Evolutionary conservation across 2,888 invertebrate species (phyloP).

Genomic region (Exocentrus adspersus): DNA sequence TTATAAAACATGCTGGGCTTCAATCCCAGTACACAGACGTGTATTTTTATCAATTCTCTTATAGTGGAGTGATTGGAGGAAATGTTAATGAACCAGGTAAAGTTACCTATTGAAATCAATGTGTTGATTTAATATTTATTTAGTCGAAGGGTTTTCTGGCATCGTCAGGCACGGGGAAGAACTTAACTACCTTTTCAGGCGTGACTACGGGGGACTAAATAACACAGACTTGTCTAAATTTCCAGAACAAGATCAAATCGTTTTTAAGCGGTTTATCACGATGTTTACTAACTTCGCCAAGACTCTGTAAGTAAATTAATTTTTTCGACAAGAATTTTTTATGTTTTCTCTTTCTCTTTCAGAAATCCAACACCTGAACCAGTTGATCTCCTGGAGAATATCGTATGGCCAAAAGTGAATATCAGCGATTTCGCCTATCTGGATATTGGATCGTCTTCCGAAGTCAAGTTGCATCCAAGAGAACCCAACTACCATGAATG

Average conservation of each 20-base stretch:
- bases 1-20: constrained; percentile 33
- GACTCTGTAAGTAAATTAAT: constrained; percentile 41
- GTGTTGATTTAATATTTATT: no score
- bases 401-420: constrained; percentile 39
- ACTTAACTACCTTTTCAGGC: constrained; percentile 39
- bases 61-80: constrained; percentile 41
- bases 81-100: constrained; percentile 41
- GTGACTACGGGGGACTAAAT: constrained; percentile 38
- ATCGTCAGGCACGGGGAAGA: constrained; percentile 45
- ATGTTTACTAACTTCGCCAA: constrained; percentile 48
- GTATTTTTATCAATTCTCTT: constrained; percentile 47
- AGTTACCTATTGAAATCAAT: neutral
- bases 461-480: constrained; percentile 35
- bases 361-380: constrained; percentile 56
- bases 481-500: constrained; percentile 29
- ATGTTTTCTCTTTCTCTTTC: constrained; percentile 15
- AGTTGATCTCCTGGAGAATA: constrained; percentile 34
- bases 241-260: constrained; percentile 39
- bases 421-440: constrained; percentile 34
- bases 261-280: constrained; percentile 41
- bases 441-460: constrained; percentile 38
- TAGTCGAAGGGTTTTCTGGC: constrained; percentile 39
- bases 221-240: constrained; percentile 42
- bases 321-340: neutral
- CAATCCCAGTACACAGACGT: constrained; percentile 38